Percentiles rank a stretch among this genome's conserved stretches.
phyloP scores from a whole-genome alignment of 2,113 vertebrate genomes.

The Rhea pennata region DNA sequence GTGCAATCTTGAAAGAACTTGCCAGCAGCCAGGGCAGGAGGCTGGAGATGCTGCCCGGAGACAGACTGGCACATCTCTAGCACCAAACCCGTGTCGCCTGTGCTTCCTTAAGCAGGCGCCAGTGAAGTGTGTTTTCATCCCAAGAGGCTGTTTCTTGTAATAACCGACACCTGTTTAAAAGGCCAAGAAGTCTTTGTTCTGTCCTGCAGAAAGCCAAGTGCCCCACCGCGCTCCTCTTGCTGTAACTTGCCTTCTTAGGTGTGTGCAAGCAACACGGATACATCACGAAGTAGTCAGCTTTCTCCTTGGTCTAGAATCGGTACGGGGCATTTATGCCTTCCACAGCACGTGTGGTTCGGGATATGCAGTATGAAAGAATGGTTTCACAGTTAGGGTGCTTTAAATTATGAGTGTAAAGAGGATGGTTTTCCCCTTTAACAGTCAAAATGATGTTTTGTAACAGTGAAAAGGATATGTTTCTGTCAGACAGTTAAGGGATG shows the following conservation, averaged over 20 bases:
- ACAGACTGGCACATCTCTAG: background rate
- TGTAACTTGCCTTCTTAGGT: background rate
- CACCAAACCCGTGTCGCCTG: background rate
- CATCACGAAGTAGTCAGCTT: background rate
- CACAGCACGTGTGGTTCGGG: rapidly evolving
- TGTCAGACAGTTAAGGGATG: background rate
- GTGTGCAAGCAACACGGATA: background rate
- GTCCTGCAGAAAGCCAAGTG: background rate
- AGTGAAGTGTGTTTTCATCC: background rate
- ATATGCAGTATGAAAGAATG: rapidly evolving
- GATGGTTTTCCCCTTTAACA: background rate
- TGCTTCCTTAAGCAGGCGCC: background rate
- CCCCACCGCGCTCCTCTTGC: rapidly evolving
- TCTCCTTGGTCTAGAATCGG: background rate
- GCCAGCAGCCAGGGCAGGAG: background rate
- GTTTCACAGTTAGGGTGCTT: background rate
- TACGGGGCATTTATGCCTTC: background rate
- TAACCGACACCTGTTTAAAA: background rate
- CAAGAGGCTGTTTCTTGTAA: background rate
- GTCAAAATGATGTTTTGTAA: background rate
- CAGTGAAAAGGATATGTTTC: background rate
- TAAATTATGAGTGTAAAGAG: background rate
- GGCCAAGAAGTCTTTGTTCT: background rate
- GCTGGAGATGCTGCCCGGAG: background rate
- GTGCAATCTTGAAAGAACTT: background rate